These are phyloP conservation scores for Platycheirus albimanus DNA, from an alignment of 2,888 invertebrate species.

Conservation along the genomic window DNA sequence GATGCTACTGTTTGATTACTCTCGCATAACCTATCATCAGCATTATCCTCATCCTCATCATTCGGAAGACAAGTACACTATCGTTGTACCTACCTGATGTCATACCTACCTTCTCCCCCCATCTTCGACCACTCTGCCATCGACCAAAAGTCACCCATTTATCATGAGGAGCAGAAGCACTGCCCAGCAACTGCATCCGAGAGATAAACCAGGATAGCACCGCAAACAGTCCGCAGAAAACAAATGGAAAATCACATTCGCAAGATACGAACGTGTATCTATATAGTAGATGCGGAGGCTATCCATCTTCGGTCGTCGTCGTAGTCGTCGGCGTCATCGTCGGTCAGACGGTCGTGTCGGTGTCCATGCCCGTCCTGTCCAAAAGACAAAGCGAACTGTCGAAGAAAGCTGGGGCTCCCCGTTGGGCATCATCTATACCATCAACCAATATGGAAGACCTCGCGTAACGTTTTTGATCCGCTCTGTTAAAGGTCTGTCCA, in stretches of 20 bases:
- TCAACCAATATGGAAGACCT: slow-evolving; percentile 45
- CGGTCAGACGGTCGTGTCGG: too few relatives aligned
- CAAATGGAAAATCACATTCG: slow-evolving; percentile 57
- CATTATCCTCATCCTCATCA: slow-evolving; percentile 69
- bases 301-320: slow-evolving; percentile 45
- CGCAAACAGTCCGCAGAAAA: slow-evolving; percentile 60
- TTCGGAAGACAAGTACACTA: slow-evolving; percentile 35
- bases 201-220: slow-evolving; percentile 54
- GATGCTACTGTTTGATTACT: slow-evolving; percentile 73
- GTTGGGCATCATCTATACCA: slow-evolving; percentile 13
- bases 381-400: slow-evolving; percentile 59
- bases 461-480: slow-evolving; percentile 53
- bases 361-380: slow-evolving; percentile 13
- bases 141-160: slow-evolving; percentile 47
- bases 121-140: neutral
- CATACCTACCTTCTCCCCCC: neutral
- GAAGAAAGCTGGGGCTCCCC: slow-evolving; percentile 39
- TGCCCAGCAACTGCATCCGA: slow-evolving; percentile 32
- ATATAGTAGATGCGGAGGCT: slow-evolving; percentile 31
- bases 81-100: slow-evolving; percentile 25
- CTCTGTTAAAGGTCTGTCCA: slow-evolving; percentile 58
- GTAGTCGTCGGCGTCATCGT: neutral
- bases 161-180: slow-evolving; percentile 37
- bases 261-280: slow-evolving; percentile 31
- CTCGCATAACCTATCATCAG: slow-evolving; percentile 71